Conservation (phyloP, 2,113 vertebrate species). For the Galeopterus variegatus region DNA sequence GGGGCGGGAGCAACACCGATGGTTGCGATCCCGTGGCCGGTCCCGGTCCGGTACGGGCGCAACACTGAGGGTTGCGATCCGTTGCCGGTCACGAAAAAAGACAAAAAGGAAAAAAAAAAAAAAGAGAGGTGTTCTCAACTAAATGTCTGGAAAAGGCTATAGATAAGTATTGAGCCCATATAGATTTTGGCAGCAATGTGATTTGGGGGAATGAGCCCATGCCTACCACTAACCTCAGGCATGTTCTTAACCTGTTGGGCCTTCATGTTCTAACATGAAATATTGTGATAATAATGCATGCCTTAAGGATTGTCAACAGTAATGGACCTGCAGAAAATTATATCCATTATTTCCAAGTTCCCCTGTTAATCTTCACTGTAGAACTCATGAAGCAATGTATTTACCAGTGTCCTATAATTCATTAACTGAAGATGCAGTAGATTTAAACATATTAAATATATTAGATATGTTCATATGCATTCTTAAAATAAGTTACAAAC, state of each 20-base stretch:
- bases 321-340: constrained; percentile 2
- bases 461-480: neutral
- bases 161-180: neutral
- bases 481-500: neutral
- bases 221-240: neutral
- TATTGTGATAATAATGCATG: neutral
- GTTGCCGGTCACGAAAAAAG: too few species aligned
- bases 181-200: neutral
- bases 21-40: too few species aligned
- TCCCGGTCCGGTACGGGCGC: too few species aligned
- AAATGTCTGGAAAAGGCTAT: neutral
- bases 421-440: neutral
- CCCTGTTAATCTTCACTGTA: neutral
- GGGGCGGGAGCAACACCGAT: too few species aligned
- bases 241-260: neutral
- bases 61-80: too few species aligned
- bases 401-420: neutral
- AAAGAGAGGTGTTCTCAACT: neutral
- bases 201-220: neutral
- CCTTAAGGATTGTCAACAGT: neutral
- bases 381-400: neutral
- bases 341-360: constrained; percentile 21
- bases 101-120: too few species aligned
- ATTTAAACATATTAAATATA: neutral
- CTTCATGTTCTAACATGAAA: neutral